Evolutionary conservation across 2,888 invertebrate genomes (phyloP), one percentile per base, ranked within the genome.

Genomic region (Lithosia quadra): DNA sequence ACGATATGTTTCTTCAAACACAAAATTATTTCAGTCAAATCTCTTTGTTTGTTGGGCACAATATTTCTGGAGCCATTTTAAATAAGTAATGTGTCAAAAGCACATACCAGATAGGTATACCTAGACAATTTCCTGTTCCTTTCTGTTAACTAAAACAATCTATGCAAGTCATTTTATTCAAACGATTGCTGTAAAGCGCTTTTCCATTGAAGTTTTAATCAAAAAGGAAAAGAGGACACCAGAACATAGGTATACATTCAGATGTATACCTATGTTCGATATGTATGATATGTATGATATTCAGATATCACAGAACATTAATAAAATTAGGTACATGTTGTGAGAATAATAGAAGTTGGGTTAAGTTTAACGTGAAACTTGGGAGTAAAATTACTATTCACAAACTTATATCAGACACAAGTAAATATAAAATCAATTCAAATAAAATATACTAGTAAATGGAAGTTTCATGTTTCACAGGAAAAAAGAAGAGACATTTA

Each of bases 361-460:
- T 28, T 28, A 39, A 7, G 18, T 7, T 43, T 7, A 18, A 7
- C 18, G 15, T 49, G n/a, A n/a, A 49, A 49, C 49, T 8, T 43
- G 18, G 18, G 5, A n/a, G n/a, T n/a, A 49, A 8, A 49, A 49
- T 9, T 49, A 49, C 9, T 49, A 49, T 49, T 49, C 18, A 49
- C 18, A 43, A 43, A 43, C 18, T 18, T 18, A 43, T 43, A 43
- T 43, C 43, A 49, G 49, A 49, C n/a, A 49, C 9, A 49, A 5
- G 28, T 28, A 4, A 49, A 49, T 49, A 49, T 9, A 49, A 39
- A 15, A 43, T 43, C 43, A 18, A 9, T 49, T n/a, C 49, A n/a
- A n/a, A 49, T 18, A 49, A 49, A 49, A 49, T n/a, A n/a, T 49
- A 49, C 49, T 49, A n/a, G n/a, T 49, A 49, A 49, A 49, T n/a